Percentiles rank a stretch among this genome's conserved stretches.
These are phyloP conservation scores for Echiichthys vipera DNA, from an alignment of 2,797 vertebrate species.

Conservation along the genomic window DNA sequence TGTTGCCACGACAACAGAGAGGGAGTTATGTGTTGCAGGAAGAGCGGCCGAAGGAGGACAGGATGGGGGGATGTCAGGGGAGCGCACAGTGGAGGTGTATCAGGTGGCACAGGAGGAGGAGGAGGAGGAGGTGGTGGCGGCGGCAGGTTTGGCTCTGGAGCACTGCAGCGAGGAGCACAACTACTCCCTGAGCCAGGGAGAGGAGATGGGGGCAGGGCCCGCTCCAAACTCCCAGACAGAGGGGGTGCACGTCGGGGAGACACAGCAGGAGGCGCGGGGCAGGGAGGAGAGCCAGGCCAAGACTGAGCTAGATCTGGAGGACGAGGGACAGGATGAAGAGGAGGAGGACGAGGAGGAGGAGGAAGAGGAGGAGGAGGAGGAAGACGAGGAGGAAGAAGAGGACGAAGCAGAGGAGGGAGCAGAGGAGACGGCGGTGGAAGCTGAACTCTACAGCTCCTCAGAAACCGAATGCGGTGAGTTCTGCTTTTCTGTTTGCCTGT, in stretches of 20 bases:
- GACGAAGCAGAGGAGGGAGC: constrained; percentile 60
- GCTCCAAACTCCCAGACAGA: constrained; percentile 44
- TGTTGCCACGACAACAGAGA: constrained; percentile 41
- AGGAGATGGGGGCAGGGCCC: constrained; percentile 40
- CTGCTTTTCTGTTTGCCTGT: constrained; percentile 9
- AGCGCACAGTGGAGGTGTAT: constrained; percentile 73
- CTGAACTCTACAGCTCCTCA: constrained; percentile 78
- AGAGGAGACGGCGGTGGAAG: constrained; percentile 76
- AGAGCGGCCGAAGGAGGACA: constrained; percentile 31
- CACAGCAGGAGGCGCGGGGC: constrained; percentile 44
- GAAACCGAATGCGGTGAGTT: constrained; percentile 82
- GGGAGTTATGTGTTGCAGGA: constrained; percentile 45
- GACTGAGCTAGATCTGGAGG: constrained; percentile 43
- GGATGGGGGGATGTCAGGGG: constrained; percentile 38
- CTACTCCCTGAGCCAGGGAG: constrained; percentile 81
- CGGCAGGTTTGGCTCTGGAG: constrained; percentile 66
- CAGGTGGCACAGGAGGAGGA: constrained; percentile 78
- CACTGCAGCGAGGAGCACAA: constrained; percentile 84
- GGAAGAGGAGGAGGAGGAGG: constrained; percentile 44
- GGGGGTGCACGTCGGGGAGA: constrained; percentile 35
- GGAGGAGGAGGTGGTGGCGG: constrained; percentile 21
- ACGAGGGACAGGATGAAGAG: constrained; percentile 41
- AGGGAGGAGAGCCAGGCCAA: constrained; percentile 54
- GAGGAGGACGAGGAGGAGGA: constrained; percentile 53
- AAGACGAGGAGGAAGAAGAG: constrained; percentile 51